Percentiles rank a stretch among this genome's conserved stretches.
phyloP scores from a whole-genome alignment of 1,140 invertebrate species.

The Zophobas atratus region DNA sequence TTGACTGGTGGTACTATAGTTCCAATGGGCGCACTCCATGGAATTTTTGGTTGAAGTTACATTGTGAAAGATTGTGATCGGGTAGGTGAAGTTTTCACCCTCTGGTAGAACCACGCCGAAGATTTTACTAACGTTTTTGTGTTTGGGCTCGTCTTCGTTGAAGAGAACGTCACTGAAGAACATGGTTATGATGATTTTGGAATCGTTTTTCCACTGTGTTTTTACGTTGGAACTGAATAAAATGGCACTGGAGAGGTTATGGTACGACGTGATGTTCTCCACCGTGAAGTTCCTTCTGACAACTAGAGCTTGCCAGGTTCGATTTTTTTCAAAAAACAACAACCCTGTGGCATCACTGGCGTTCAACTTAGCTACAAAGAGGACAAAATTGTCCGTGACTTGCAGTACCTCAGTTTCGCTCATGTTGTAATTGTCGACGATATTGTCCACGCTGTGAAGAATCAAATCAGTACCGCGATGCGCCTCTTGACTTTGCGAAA shows the following conservation, averaged over 20 bases:
- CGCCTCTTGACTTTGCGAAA: background rate
- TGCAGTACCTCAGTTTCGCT: background rate
- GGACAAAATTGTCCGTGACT: background rate
- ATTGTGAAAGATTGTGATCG: too few species aligned
- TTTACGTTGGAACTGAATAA: conserved; percentile 49
- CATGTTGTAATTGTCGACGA: conserved; percentile 6
- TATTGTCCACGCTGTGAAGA: background rate
- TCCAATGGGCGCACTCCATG: too few species aligned
- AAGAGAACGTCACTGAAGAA: conserved; percentile 55
- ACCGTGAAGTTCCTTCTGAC: background rate
- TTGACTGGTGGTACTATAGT: too few species aligned
- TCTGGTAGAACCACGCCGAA: conserved; percentile 54
- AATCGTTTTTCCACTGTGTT: conserved; percentile 47
- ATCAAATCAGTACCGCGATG: conserved; percentile 20
- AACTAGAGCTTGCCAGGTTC: background rate
- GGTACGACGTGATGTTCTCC: background rate
- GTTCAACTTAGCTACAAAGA: conserved; percentile 11
- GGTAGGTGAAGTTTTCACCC: too few species aligned
- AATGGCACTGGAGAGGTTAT: conserved; percentile 52
- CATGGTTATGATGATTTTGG: conserved; percentile 51
- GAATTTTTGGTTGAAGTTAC: background rate
- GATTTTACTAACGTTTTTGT: conserved; percentile 53
- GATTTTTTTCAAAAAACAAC: conserved; percentile 5
- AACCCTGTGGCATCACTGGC: conserved; percentile 3
- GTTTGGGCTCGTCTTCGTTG: conserved; percentile 43